Percentiles rank a stretch among this genome's conserved stretches.
phyloP scores from a whole-genome alignment of 1,140 invertebrate genomes.

The Batillaria attramentaria region DNA sequence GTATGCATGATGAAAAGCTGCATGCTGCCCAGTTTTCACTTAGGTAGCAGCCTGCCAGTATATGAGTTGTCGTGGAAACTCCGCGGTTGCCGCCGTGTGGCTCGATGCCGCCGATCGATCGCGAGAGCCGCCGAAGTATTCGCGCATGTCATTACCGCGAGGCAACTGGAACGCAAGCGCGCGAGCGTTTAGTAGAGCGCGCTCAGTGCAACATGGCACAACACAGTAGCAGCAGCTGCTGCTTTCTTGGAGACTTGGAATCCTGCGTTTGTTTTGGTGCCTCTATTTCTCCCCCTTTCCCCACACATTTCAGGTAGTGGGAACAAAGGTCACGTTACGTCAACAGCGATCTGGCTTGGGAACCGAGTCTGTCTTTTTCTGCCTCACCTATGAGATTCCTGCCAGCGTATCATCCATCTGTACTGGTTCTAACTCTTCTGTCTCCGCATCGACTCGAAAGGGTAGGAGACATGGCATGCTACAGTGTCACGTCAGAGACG shows the following conservation, averaged over 20 bases:
- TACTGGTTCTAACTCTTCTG: too few relatives aligned
- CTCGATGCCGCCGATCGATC: too few relatives aligned
- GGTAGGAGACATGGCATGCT: too few relatives aligned
- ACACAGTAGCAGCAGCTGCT: background rate
- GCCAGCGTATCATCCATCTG: too few relatives aligned
- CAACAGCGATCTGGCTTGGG: too few relatives aligned
- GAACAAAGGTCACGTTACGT: background rate
- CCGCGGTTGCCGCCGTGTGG: background rate
- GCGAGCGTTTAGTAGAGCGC: background rate
- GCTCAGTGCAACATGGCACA: too few relatives aligned
- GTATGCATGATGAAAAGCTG: background rate
- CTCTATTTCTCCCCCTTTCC: background rate
- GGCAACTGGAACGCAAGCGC: background rate
- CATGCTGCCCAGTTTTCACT: too few relatives aligned
- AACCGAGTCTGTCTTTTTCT: too few relatives aligned
- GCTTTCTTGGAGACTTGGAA: background rate
- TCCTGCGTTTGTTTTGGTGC: background rate
- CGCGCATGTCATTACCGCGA: conserved; percentile 21
- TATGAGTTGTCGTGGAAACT: background rate
- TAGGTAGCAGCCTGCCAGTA: background rate
- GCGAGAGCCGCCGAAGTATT: conserved; percentile 20
- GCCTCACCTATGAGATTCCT: too few relatives aligned
- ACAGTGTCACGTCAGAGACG: too few relatives aligned
- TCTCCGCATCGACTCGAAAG: too few relatives aligned
- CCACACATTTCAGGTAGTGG: background rate